Base-by-base conservation (phyloP, 2,888 invertebrate genomes). In the Hypselothyrea guttata region DNA sequence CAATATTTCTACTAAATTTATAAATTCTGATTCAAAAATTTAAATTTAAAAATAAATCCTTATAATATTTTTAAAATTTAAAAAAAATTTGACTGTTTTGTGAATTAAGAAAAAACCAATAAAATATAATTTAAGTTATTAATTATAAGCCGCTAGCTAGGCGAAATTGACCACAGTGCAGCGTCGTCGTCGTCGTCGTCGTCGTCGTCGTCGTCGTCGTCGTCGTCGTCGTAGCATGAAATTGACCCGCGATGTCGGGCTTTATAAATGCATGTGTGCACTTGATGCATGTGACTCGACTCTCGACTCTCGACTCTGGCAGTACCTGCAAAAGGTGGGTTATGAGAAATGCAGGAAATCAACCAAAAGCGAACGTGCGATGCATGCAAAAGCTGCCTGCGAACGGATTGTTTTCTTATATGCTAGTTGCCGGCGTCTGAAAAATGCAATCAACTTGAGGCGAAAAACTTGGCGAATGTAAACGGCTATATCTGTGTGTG, bases 371-470 rank as follows among this genome's bases (percentile, higher is more conserved):
- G 70, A 81, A 78, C 78, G 78, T 78, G 78, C 77, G 78, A 86
- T 81, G 78, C 78, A 78, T 86, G 70, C 78, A 69, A 84, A 84
- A 76, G 77, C 55, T 66, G 53, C 59, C 81, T 15, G 54, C 41
- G 52, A 63, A 61, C 59, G 86, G 86, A 86, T 78, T 78, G 86
- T 86, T 84, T 78, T 84, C 77, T 76, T 78, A 72, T 81, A 55
- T 58, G 48, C 45, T 16, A 7, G 47, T 53, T 52, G 22, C 22
- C 40, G 57, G 52, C 59, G 55, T 52, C 74, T 81, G 86, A 78
- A 86, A 86, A 78, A 78, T 78, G 86, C 84, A 78, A 78, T 78
- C 78, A 78, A 84, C 84, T 84, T 84, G 84, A 78, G 84, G 78
- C 86, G 59, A 83, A 69, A 55, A 56, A 52, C 49, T 54, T 48